phyloP scores from a whole-genome alignment of 1,140 invertebrate genomes.

The Cataglyphis hispanica region DNA sequence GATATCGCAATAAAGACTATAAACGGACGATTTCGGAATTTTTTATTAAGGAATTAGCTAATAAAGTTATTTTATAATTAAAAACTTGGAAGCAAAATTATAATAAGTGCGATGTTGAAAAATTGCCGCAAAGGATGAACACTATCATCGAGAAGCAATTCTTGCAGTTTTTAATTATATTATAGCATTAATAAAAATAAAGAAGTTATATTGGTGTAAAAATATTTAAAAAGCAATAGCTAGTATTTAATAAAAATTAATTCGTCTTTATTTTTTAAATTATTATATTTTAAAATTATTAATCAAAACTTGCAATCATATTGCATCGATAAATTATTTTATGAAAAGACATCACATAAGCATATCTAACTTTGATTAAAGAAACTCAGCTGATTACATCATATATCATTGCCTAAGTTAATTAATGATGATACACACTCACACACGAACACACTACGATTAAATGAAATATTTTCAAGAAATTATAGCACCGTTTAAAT shows the following conservation, averaged over 20 bases:
- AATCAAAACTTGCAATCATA: neutral
- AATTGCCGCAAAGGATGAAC: neutral
- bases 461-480: too few relatives aligned
- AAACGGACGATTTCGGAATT: neutral
- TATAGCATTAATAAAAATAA: neutral
- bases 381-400: neutral
- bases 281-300: neutral
- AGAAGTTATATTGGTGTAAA: neutral
- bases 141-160: slow-evolving; percentile 7
- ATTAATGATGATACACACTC: slow-evolving; percentile 2
- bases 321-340: neutral
- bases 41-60: neutral
- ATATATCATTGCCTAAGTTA: neutral
- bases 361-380: neutral
- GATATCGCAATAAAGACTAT: slow-evolving; percentile 16
- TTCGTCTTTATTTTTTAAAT: neutral
- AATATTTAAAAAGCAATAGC: neutral
- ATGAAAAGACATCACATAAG: neutral
- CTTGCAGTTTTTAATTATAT: slow-evolving; percentile 17
- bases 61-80: slow-evolving; percentile 43
- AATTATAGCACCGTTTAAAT: too few relatives aligned
- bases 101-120: slow-evolving; percentile 16
- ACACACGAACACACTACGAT: too few relatives aligned
- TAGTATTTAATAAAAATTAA: slow-evolving; percentile 8
- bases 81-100: slow-evolving; percentile 36